These are phyloP conservation scores for Epinotia brunnichana DNA, from an alignment of 2,888 invertebrate species.

Conservation along the genomic window DNA sequence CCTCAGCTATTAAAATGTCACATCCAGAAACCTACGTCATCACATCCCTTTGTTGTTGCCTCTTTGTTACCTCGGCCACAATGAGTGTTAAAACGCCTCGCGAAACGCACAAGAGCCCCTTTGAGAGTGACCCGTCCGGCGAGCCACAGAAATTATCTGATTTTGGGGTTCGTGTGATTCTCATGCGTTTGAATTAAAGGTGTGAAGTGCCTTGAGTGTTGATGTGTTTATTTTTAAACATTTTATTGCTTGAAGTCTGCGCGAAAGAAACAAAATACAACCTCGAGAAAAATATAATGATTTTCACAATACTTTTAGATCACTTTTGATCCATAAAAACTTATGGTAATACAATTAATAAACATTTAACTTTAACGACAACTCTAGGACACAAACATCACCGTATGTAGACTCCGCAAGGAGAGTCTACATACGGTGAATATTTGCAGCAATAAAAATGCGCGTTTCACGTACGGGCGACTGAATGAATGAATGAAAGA, in stretches of 20 bases:
- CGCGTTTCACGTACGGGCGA: no score
- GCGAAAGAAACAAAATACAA: background rate
- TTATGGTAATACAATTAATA: no score
- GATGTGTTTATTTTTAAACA: background rate
- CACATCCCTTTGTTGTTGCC: conserved; percentile 60
- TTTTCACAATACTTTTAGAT: no score
- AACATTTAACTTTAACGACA: no score
- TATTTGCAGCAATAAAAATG: no score
- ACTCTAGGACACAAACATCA: no score
- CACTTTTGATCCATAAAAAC: no score
- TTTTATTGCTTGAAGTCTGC: background rate
- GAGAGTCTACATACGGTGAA: no score
- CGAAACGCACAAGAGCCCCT: conserved; percentile 50
- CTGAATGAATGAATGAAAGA: no score
- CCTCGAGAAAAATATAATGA: background rate
- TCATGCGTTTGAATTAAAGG: conserved; percentile 12
- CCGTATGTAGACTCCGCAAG: no score
- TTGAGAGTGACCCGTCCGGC: conserved; percentile 54
- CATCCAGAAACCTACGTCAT: conserved; percentile 41
- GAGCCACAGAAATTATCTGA: conserved; percentile 49
- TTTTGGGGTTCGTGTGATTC: conserved; percentile 40
- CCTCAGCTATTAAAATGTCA: conserved; percentile 16
- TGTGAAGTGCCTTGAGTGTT: background rate
- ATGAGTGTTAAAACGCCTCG: conserved; percentile 70
- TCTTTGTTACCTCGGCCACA: conserved; percentile 71